Evolutionary conservation across 1,140 invertebrate genomes (phyloP).

Genomic region (Paraescarpia echinospica): DNA sequence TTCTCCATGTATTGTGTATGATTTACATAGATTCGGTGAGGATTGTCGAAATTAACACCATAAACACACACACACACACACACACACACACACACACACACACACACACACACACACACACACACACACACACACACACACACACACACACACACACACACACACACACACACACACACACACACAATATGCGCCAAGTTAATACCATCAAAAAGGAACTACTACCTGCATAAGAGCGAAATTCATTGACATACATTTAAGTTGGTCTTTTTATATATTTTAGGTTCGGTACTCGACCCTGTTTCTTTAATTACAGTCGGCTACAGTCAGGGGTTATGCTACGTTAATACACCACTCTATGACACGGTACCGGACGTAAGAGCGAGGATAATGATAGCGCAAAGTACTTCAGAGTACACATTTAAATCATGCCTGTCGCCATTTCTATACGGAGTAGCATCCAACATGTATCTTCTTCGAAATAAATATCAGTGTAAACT

Average conservation of each 20-base stretch:
- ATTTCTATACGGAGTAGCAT: neutral
- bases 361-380: neutral
- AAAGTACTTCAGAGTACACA: neutral
- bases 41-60: no score
- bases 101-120: no score
- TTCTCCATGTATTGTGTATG: no score
- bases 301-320: neutral
- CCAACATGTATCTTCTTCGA: neutral
- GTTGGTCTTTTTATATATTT: neutral
- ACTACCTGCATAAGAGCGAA: neutral
- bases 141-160: no score
- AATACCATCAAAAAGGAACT: neutral
- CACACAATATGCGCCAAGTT: neutral
- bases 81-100: no score
- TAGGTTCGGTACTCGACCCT: neutral
- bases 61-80: no score
- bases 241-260: no score
- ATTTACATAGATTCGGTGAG: no score
- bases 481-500: neutral
- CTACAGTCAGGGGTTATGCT: no score
- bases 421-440: neutral
- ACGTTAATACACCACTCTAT: no score
- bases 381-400: neutral
- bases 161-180: no score
- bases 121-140: no score